Evolutionary conservation across 2,888 invertebrate genomes (phyloP), one percentile per base, ranked within the genome.

Genomic region (Drosophila greeni): DNA sequence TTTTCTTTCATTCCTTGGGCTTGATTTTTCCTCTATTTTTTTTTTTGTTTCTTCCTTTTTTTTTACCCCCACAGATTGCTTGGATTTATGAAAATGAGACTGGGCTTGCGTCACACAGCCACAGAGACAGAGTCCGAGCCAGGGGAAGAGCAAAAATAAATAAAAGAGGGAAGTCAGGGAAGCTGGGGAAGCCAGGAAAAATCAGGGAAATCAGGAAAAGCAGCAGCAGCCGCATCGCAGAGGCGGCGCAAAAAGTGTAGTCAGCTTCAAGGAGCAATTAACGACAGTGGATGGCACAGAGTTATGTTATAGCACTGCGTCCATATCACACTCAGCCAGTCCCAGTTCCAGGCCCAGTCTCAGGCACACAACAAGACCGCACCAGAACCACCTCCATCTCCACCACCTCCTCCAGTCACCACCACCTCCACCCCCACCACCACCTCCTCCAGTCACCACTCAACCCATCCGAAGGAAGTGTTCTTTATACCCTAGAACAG

Each of bases 181-280:
- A 52, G n/a, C n/a, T n/a, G n/a, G n/a, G n/a, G n/a, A n/a, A n/a
- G n/a, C n/a, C n/a, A n/a, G n/a, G n/a, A n/a, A n/a, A 57, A 52
- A 49, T 49, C 48, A 34, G 47, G 49, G 57, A 61, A 52, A 62
- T 55, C 48, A 39, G 47, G 34, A 55, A 57, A 62, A 58, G 48
- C 57, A 64, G 65, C 51, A 56, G 59, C 56, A 51, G 59, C 26
- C n/a, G n/a, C 20, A 45, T 26, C 16, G 29, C 29, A 45, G 45
- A 29, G 45, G 29, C 45, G 29, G 29, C 29, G 65, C 61, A 80
- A 84, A 83, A 74, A 73, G 59, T 74, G 62, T 79, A 70, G 75
- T 66, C 75, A 70, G 77, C 81, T 82, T 84, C 85, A 81, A 81
- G 81, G 83, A 81, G 83, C 81, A 81, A 84, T 81, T 82, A 84